Percentiles rank a stretch among this genome's conserved stretches.
Evolutionary conservation across 2,888 invertebrate genomes (phyloP).

Genomic region (Aphrophora alni): DNA sequence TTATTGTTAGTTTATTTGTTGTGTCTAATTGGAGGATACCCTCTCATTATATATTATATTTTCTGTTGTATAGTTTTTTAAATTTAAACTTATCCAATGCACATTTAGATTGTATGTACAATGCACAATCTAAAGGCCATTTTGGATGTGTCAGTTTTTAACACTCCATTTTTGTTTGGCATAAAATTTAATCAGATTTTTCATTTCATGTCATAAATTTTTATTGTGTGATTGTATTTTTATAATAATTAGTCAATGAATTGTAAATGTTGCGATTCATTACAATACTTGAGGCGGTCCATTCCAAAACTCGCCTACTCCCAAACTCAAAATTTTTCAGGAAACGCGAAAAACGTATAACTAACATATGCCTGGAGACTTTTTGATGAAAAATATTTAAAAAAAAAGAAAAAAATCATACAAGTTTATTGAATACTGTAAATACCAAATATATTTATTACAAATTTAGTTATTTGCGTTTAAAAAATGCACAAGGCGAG

Average conservation of each 20-base stretch:
- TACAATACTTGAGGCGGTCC: not conserved
- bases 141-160: not conserved
- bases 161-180: not conserved
- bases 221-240: not conserved
- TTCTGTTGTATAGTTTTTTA: slow-evolving; percentile 14
- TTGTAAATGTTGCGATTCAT: not conserved
- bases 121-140: not conserved
- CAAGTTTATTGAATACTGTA: too few relatives aligned
- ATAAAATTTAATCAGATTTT: not conserved
- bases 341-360: too few relatives aligned
- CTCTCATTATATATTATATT: slow-evolving; percentile 32
- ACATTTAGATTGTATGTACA: not conserved
- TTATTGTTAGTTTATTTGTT: not conserved
- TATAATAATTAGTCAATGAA: not conserved
- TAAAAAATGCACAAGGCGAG: too few relatives aligned
- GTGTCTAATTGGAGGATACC: not conserved
- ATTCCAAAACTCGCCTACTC: too few relatives aligned
- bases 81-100: not conserved
- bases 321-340: too few relatives aligned
- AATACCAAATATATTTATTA: too few relatives aligned
- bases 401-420: too few relatives aligned
- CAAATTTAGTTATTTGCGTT: too few relatives aligned
- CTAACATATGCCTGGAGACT: too few relatives aligned
- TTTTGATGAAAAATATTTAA: too few relatives aligned
- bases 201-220: not conserved